Percentiles rank a stretch among this genome's conserved stretches.
phyloP scores from a whole-genome alignment of 1,140 invertebrate species.

The Rhizoglyphus robini region DNA sequence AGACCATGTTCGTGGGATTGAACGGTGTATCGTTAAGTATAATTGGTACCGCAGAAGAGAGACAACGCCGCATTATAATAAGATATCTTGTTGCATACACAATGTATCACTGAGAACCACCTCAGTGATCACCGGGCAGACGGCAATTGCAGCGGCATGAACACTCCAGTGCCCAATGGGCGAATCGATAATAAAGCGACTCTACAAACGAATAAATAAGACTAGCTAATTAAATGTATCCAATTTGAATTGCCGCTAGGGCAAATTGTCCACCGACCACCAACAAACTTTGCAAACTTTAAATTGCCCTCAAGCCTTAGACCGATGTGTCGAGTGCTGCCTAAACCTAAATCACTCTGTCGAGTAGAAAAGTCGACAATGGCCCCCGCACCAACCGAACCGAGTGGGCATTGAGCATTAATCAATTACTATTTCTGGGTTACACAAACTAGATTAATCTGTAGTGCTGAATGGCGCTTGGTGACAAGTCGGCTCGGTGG shows the following conservation, averaged over 20 bases:
- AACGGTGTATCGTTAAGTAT: slow-evolving; percentile 9
- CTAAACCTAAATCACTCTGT: not conserved
- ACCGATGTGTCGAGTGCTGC: not conserved
- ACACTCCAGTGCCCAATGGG: no score
- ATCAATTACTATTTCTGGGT: not conserved
- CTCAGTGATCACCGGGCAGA: no score
- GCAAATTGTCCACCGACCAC: no score
- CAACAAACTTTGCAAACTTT: not conserved
- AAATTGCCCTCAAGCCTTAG: not conserved
- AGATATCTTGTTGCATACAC: slow-evolving; percentile 10
- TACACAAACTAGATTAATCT: not conserved
- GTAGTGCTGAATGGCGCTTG: not conserved
- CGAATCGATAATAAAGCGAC: not conserved
- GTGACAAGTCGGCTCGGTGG: not conserved
- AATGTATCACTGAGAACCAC: slow-evolving; percentile 3
- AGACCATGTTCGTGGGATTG: not conserved
- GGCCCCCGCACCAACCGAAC: no score
- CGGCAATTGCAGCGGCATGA: not conserved
- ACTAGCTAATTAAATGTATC: slow-evolving; percentile 8
- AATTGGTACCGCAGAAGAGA: not conserved
- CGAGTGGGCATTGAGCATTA: not conserved
- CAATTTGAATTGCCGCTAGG: slow-evolving; percentile 10
- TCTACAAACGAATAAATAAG: not conserved
- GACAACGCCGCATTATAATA: not conserved
- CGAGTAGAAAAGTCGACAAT: not conserved